Evolutionary conservation across 2,888 invertebrate genomes (phyloP), one percentile per base, ranked within the genome.

Genomic region (Atherix ibis): DNA sequence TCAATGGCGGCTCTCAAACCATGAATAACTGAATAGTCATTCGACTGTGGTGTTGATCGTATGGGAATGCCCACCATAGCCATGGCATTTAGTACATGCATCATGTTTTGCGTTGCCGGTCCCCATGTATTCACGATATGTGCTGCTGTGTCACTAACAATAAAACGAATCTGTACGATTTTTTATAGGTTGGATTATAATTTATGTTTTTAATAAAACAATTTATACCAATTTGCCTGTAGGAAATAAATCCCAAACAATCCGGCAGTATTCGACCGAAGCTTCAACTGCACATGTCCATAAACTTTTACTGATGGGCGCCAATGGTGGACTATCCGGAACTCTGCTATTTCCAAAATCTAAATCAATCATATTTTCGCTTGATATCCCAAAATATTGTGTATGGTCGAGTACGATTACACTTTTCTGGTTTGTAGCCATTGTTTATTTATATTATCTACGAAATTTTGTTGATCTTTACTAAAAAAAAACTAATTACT

Each of bases 231-330:
- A 61, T 67, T 89, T 87, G 39, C 81, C 83, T 38, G 74, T 72
- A 1, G 94, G 91, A 65, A 89, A 95, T n/a, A 97, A 66, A 62
- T 98, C 97, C 84, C 89, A 92, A 1, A 92, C 87, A 46, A 98
- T 87, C 16, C 97, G 73, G 48, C 92, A 89, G 54, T 95, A 97
- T 60, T 98, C 98, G 38, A 95, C 73, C 1, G 89, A 81, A 2
- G 89, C 82, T 66, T 97, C 97, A 1, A 95, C 85, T 44, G 85
- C 83, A 50, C 87, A 91, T 0, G 94, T 95, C 97, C 97, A 98
- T 34, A 97, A 57, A 1, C 88, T 83, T 62, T 97, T 97, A 41
- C 77, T 78, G 40, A 95, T 79, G 2, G 89, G 84, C 5, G 81
- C 76, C 27, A 87, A 64, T 2, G 78, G 81, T 35, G 81, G 78